Evolutionary conservation across 1,140 invertebrate species (phyloP).

Genomic region (Sipha flava): DNA sequence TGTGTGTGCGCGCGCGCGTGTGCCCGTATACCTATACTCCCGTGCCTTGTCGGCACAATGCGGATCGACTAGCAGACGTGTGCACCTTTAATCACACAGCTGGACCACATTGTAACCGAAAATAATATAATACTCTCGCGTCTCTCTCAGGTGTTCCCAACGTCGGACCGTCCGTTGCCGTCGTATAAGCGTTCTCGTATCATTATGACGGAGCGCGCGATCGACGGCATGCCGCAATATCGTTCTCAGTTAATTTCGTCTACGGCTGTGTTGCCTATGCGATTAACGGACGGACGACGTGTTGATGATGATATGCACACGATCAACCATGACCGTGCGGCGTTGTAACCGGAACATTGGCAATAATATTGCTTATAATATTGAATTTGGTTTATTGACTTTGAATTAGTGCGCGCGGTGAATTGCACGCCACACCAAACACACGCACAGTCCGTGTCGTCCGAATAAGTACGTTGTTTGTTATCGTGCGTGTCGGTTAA

Average conservation of each 20-base stretch:
- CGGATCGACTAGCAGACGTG: neutral
- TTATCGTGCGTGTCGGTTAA: neutral
- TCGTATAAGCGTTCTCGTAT: too few relatives aligned
- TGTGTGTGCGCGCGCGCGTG: too few relatives aligned
- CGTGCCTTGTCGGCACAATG: neutral
- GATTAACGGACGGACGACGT: too few relatives aligned
- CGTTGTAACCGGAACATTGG: neutral
- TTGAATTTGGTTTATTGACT: slow-evolving; percentile 2
- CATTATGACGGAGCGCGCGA: too few relatives aligned
- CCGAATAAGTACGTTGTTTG: neutral
- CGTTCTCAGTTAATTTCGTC: too few relatives aligned
- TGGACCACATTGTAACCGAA: neutral
- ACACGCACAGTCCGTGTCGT: neutral
- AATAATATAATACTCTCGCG: neutral
- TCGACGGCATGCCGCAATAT: too few relatives aligned
- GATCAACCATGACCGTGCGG: neutral
- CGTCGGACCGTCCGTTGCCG: too few relatives aligned
- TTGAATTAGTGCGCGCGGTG: neutral
- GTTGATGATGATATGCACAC: too few relatives aligned
- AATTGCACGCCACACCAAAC: neutral
- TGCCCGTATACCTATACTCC: too few relatives aligned
- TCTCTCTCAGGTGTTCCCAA: neutral
- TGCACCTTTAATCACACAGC: slow-evolving; percentile 9
- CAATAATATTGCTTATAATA: too few relatives aligned
- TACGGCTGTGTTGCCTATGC: too few relatives aligned